phyloP scores from a whole-genome alignment of 2,888 invertebrate species.

The Caenorhabditis uteleia region DNA sequence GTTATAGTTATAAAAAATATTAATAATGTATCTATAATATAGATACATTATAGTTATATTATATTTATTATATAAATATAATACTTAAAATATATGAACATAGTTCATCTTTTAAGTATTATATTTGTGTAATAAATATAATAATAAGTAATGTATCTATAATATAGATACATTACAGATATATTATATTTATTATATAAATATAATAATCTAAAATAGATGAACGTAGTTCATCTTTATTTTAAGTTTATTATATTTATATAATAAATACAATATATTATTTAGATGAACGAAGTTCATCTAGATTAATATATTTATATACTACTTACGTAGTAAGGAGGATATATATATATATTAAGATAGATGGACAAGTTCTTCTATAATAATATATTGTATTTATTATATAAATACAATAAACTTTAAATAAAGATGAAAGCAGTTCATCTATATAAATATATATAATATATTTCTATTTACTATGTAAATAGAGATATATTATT shows the following conservation, averaged over 20 bases:
- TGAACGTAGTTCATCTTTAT: background rate
- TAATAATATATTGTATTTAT: constrained; percentile 9
- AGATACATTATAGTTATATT: constrained; percentile 2
- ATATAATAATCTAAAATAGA: constrained; percentile 8
- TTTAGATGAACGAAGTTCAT: constrained; percentile 11
- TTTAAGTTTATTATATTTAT: constrained; percentile 12
- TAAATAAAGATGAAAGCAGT: background rate
- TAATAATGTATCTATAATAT: too few species aligned
- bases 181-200: constrained; percentile 21
- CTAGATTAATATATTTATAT: constrained; percentile 23
- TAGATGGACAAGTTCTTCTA: constrained; percentile 6
- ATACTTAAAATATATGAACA: constrained; percentile 1
- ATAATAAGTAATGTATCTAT: constrained; percentile 2
- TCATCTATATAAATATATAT: too few species aligned
- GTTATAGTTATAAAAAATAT: constrained; percentile 8
- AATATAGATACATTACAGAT: constrained; percentile 6
- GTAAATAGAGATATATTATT: too few species aligned
- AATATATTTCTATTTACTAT: too few species aligned
- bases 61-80: constrained; percentile 9
- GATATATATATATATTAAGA: too few species aligned
- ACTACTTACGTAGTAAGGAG: constrained; percentile 1
- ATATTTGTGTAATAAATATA: constrained; percentile 2
- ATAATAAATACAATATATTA: constrained; percentile 11
- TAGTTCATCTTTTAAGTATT: too few species aligned
- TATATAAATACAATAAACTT: constrained; percentile 14